Evolutionary conservation across 1,140 invertebrate species (phyloP).

Genomic region (Copidosoma floridanum): DNA sequence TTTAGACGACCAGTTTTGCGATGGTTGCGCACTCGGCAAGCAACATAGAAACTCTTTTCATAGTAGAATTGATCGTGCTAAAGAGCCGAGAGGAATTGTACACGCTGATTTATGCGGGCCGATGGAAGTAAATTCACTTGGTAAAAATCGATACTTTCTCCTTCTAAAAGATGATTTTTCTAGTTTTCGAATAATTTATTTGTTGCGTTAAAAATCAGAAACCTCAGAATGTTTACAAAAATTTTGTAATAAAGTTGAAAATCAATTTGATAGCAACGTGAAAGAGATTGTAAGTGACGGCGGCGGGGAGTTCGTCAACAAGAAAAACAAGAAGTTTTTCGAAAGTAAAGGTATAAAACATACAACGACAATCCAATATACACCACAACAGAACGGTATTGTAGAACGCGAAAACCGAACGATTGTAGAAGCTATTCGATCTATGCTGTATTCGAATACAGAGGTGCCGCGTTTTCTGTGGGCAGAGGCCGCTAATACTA

Average conservation of each 20-base stretch:
- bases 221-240: conserved; percentile 3
- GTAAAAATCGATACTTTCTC: neutral
- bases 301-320: conserved; percentile 32
- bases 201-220: conserved; percentile 39
- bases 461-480: conserved; percentile 45
- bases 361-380: conserved; percentile 33
- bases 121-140: neutral
- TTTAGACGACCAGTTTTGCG: neutral
- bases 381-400: conserved; percentile 49
- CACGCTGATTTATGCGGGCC: conserved; percentile 13
- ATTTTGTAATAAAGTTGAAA: conserved; percentile 5
- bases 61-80: neutral
- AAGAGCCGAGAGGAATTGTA: neutral
- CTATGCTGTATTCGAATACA: conserved; percentile 44
- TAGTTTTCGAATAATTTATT: conserved; percentile 31
- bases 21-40: conserved; percentile 1
- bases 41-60: neutral
- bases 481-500: conserved; percentile 52
- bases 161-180: conserved; percentile 7
- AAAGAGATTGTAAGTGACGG: conserved; percentile 25
- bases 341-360: conserved; percentile 31
- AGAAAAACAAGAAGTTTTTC: conserved; percentile 27
- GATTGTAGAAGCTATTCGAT: conserved; percentile 40
- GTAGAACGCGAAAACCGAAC: conserved; percentile 49
- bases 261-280: neutral